These are phyloP conservation scores for Patella pellucida DNA, from an alignment of 2,888 invertebrate species.

Conservation along the genomic window DNA sequence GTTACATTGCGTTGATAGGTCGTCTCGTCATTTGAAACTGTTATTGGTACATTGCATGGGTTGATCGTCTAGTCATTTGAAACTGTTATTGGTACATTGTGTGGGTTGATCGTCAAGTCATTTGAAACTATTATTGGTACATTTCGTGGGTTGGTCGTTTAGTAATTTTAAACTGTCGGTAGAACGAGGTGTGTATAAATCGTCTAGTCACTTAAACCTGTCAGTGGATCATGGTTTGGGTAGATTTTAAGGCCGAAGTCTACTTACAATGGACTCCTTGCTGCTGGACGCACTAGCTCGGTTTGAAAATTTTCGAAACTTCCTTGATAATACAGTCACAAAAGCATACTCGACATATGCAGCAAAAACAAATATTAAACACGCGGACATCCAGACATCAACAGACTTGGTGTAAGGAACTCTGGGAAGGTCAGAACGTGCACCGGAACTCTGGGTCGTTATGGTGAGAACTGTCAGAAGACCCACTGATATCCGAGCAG, in stretches of 20 bases:
- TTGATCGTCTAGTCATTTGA: too few relatives aligned
- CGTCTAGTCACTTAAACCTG: neutral
- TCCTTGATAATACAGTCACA: constrained; percentile 22
- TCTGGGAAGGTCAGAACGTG: constrained; percentile 27
- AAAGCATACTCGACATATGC: constrained; percentile 28
- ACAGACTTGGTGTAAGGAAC: constrained; percentile 36
- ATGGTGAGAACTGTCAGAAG: constrained; percentile 39
- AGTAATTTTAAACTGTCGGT: neutral
- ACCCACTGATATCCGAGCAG: constrained; percentile 35
- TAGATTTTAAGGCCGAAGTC: neutral
- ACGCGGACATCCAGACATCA: constrained; percentile 30
- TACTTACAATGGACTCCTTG: neutral
- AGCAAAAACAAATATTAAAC: constrained; percentile 30
- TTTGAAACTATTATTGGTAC: too few relatives aligned
- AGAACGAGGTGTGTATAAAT: neutral
- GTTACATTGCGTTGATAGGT: too few relatives aligned
- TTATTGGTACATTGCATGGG: too few relatives aligned
- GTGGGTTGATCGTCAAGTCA: too few relatives aligned
- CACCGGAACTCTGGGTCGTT: constrained; percentile 35
- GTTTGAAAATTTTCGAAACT: constrained; percentile 9
- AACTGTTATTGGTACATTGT: too few relatives aligned
- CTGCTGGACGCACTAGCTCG: neutral
- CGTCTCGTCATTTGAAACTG: too few relatives aligned
- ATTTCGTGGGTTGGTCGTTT: too few relatives aligned
- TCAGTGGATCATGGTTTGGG: constrained; percentile 4